Evolutionary conservation across 1,140 invertebrate species (phyloP).

Genomic region (Eciton burchellii): DNA sequence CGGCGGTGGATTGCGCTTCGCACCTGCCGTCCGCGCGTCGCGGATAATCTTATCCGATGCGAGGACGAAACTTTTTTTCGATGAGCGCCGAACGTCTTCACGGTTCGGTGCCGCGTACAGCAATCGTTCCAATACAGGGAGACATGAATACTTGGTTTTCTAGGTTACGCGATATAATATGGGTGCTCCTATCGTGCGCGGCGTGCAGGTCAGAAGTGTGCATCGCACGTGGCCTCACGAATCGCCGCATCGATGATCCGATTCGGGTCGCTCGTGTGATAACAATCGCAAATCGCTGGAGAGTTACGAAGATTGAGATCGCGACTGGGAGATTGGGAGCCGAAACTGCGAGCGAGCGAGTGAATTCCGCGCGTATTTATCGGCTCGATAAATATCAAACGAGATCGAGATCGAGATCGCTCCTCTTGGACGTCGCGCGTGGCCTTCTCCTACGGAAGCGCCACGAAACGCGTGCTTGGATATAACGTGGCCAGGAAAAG

Average conservation of each 20-base stretch:
- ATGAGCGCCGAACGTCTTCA: slow-evolving; percentile 32
- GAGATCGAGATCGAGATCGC: background rate
- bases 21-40: slow-evolving; percentile 10
- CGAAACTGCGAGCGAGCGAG: too few relatives aligned
- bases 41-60: slow-evolving; percentile 40
- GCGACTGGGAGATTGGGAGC: background rate
- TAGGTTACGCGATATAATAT: slow-evolving; percentile 61
- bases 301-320: background rate
- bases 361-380: too few relatives aligned
- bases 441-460: slow-evolving; percentile 45
- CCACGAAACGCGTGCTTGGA: slow-evolving; percentile 26
- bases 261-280: slow-evolving; percentile 33
- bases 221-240: slow-evolving; percentile 47
- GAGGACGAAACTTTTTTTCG: background rate
- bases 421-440: slow-evolving; percentile 11
- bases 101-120: slow-evolving; percentile 53
- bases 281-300: background rate
- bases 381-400: too few relatives aligned
- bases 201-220: slow-evolving; percentile 44
- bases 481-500: slow-evolving; percentile 61
- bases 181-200: slow-evolving; percentile 42
- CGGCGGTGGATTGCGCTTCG: slow-evolving; percentile 8
- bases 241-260: slow-evolving; percentile 48
- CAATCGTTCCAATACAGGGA: slow-evolving; percentile 42
- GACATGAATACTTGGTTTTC: slow-evolving; percentile 50